phyloP scores from a whole-genome alignment of 2,888 invertebrate species.

The Pterostichus niger region DNA sequence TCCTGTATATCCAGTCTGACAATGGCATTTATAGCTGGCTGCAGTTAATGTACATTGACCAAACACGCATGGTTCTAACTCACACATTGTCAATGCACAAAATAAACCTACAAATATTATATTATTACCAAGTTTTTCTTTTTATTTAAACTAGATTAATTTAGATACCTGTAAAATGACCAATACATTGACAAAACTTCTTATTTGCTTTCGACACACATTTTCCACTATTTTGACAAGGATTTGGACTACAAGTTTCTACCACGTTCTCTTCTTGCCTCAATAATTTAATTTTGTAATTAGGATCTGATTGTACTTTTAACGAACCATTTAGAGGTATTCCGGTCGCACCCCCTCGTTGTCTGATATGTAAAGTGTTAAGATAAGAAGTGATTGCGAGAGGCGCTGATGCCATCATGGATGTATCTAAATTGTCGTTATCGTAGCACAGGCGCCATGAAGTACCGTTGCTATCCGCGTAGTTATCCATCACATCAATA shows the following conservation, averaged over 20 bases:
- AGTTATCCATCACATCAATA: slow-evolving; percentile 81
- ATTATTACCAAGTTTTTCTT: not conserved
- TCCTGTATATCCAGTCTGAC: slow-evolving; percentile 85
- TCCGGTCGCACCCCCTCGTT: slow-evolving; percentile 77
- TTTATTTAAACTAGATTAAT: slow-evolving; percentile 61
- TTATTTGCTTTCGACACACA: slow-evolving; percentile 81
- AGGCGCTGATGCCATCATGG: slow-evolving; percentile 74
- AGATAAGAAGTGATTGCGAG: slow-evolving; percentile 84
- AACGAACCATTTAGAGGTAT: slow-evolving; percentile 82
- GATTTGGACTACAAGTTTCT: slow-evolving; percentile 87
- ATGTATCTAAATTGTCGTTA: slow-evolving; percentile 72
- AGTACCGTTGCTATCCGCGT: slow-evolving; percentile 86
- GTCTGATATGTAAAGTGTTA: slow-evolving; percentile 83
- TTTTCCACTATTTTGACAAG: slow-evolving; percentile 85
- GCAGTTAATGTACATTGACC: slow-evolving; percentile 82
- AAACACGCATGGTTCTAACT: slow-evolving; percentile 84
- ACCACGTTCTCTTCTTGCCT: slow-evolving; percentile 80
- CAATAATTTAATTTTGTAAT: slow-evolving; percentile 83
- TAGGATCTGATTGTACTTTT: slow-evolving; percentile 82
- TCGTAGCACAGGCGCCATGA: slow-evolving; percentile 83
- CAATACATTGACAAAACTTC: slow-evolving; percentile 84
- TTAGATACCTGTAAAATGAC: slow-evolving; percentile 87
- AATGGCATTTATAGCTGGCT: slow-evolving; percentile 81
- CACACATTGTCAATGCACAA: slow-evolving; percentile 88
- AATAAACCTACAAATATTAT: slow-evolving; percentile 81